Evolutionary conservation across 2,113 vertebrate genomes (phyloP).

Genomic region (Emydura subglobosa): DNA sequence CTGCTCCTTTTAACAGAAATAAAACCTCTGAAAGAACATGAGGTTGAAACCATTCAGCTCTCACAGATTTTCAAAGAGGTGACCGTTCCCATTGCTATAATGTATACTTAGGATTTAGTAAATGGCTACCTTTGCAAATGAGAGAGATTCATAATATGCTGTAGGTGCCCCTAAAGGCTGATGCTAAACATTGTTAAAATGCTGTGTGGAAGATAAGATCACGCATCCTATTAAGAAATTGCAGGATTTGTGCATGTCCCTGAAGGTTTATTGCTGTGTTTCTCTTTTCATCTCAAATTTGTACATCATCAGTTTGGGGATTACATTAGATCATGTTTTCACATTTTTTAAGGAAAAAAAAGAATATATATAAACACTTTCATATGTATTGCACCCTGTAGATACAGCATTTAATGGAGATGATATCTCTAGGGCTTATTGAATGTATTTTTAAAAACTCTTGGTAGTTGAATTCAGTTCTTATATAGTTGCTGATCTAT

Average conservation of each 20-base stretch:
- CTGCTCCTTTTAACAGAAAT: slow-evolving; percentile 10
- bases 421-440: neutral
- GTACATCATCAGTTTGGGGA: neutral
- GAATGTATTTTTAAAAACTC: neutral
- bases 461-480: neutral
- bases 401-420: neutral
- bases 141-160: neutral
- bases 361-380: neutral
- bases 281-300: slow-evolving; percentile 19
- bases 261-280: neutral
- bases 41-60: neutral
- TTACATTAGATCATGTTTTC: slow-evolving; percentile 25
- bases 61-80: neutral
- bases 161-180: neutral
- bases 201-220: neutral
- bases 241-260: neutral
- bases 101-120: neutral
- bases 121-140: neutral
- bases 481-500: neutral
- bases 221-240: neutral
- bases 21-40: slow-evolving; percentile 9
- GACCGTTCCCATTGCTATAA: neutral
- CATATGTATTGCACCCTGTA: neutral
- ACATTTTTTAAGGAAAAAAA: neutral
- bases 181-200: neutral